Evolutionary conservation across 2,888 invertebrate species (phyloP).

Genomic region (Agrilus mali): DNA sequence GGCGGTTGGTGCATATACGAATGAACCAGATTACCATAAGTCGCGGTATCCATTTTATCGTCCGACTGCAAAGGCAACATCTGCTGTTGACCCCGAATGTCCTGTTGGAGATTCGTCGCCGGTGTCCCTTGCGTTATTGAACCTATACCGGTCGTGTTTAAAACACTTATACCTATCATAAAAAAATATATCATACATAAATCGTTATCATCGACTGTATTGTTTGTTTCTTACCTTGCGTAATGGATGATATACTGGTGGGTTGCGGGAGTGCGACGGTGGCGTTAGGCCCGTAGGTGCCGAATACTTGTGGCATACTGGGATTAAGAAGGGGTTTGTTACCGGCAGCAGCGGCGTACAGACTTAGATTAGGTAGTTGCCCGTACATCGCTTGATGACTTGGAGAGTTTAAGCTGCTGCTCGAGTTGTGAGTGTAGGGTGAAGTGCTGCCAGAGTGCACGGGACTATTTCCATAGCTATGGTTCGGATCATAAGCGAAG

Average conservation of each 20-base stretch:
- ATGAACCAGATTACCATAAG: conserved; percentile 7
- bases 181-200: not conserved
- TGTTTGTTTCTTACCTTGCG: conserved; percentile 41
- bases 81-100: conserved; percentile 21
- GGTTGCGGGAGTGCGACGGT: conserved; percentile 17
- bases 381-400: conserved; percentile 23
- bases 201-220: too few species aligned
- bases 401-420: conserved; percentile 26
- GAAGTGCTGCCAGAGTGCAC: conserved; percentile 21
- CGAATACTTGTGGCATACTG: conserved; percentile 26
- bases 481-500: conserved; percentile 13
- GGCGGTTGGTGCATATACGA: conserved; percentile 19
- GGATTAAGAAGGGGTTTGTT: conserved; percentile 25
- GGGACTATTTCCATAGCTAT: conserved; percentile 19
- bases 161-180: conserved; percentile 52
- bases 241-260: conserved; percentile 39
- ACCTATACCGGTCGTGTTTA: conserved; percentile 53
- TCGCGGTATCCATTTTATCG: conserved; percentile 38
- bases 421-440: conserved; percentile 24
- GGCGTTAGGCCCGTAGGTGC: conserved; percentile 18
- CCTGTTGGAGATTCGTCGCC: conserved; percentile 27
- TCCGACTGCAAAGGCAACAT: conserved; percentile 17
- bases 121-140: conserved; percentile 68
- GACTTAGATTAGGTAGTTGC: conserved; percentile 22
- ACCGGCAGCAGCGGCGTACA: conserved; percentile 24